Conservation (phyloP, 1,140 invertebrate genomes). For the Listronotus oregonensis region DNA sequence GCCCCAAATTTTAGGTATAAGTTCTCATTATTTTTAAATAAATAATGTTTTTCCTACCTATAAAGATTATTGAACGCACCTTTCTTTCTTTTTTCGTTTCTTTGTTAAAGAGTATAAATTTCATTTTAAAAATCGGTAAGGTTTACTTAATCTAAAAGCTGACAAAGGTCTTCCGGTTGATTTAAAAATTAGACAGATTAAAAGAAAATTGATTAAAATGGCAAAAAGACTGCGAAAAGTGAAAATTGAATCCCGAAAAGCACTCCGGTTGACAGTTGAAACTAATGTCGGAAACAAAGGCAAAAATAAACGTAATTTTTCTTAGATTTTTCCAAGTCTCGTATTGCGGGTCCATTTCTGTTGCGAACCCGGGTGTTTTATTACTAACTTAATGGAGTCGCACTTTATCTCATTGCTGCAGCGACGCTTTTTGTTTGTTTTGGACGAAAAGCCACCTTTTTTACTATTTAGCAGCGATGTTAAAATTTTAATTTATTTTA, state of each 20-base stretch:
- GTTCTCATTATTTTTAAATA: too few relatives aligned
- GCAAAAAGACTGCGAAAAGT: background rate
- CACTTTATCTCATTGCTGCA: conserved; percentile 1
- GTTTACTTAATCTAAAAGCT: too few relatives aligned
- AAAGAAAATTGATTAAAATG: conserved; percentile 3
- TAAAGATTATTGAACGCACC: too few relatives aligned
- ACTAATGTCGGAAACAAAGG: conserved; percentile 24
- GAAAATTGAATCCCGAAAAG: conserved; percentile 17
- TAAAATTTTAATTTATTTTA: too few relatives aligned
- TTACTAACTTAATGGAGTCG: conserved; percentile 22
- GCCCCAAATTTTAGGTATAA: too few relatives aligned
- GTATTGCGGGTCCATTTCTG: conserved; percentile 2
- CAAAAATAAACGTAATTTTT: conserved; percentile 26
- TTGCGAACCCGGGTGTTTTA: conserved; percentile 13
- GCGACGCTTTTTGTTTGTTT: background rate
- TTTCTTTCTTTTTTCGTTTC: too few relatives aligned
- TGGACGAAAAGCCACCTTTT: too few relatives aligned
- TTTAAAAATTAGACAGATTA: background rate
- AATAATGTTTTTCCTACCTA: too few relatives aligned
- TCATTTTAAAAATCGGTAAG: too few relatives aligned
- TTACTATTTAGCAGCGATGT: too few relatives aligned
- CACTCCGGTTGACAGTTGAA: conserved; percentile 13
- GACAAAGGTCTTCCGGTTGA: too few relatives aligned
- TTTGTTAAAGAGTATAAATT: too few relatives aligned
- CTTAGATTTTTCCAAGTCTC: conserved; percentile 13